Base-by-base conservation (phyloP, 2,888 invertebrate genomes). In the Gasteruption jaculator region DNA sequence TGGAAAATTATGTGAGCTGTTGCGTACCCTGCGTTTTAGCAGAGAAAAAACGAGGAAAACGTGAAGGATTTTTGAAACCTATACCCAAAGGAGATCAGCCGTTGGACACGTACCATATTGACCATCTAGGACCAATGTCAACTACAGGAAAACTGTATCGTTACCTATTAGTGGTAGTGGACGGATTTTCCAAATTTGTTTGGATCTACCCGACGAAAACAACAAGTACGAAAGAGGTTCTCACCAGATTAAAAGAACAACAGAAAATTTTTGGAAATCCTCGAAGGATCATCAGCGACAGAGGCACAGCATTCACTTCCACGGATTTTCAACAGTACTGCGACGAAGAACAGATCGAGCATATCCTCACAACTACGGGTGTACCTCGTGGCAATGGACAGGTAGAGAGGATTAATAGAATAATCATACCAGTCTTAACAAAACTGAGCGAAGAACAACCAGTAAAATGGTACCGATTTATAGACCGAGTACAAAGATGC, bases 331-430 rank as follows among this genome's bases (percentile, higher is more conserved):
- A 20, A 12, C 19, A 45, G 7, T 43, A 38, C 35, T 47, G 50
- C 33, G 14, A 15, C 3, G 14, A 26, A 2, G 46, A 49, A 45
- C 26, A 31, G 2, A 46, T 48, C 20, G 33, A 33, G 6, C 48
- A 50, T 25, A 8, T 25, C 3, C 12, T 32, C 3, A 48, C 42
- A 7, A 46, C 48, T 15, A 48, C 39, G 11, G 48, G 40, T 10
- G 24, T 47, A 6, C 47, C 41, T 8, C 15, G 47, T 8, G 41
- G 38, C 29, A 47, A 47, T 26, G 49, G 48, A 10, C 48, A 56
- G 32, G 49, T 53, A 3, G 56, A 56, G 34, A 19, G 50, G 15
- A 38, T 53, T 5, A 46, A 54, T 29, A 15, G 42, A 15, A 44
- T 43, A 6, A 49, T 56, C 14, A 50, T 53, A n/a, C 41, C 50